Conservation (phyloP, 2,888 invertebrate genomes). For the Cephus pygmeus region DNA sequence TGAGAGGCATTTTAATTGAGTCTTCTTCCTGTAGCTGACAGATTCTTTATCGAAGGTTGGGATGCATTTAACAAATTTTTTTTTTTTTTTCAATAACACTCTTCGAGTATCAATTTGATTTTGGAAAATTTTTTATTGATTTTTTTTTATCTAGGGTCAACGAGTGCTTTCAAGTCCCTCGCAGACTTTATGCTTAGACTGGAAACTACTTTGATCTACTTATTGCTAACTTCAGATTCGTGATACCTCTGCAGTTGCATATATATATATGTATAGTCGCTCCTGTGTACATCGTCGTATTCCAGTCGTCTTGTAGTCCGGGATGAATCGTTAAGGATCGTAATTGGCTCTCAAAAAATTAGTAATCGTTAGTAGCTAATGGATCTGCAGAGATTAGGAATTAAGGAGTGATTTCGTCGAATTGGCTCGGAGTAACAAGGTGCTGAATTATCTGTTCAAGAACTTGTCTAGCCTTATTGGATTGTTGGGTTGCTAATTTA, state of each 20-base stretch:
- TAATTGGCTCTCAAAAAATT: constrained; percentile 45
- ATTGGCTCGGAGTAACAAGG: constrained; percentile 6
- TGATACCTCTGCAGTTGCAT: too few relatives aligned
- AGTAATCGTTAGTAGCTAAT: constrained; percentile 44
- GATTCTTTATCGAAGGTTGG: neutral
- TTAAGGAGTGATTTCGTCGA: constrained; percentile 31
- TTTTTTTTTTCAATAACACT: neutral
- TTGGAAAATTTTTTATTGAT: neutral
- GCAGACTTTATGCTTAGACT: neutral
- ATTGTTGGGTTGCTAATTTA: too few relatives aligned
- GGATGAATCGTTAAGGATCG: constrained; percentile 36
- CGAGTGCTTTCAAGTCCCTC: neutral
- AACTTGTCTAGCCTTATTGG: too few relatives aligned
- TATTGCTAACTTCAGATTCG: constrained; percentile 8
- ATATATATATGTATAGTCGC: too few relatives aligned
- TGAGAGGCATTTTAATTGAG: neutral
- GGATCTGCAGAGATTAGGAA: constrained; percentile 29
- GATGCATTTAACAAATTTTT: neutral
- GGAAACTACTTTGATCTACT: constrained; percentile 37
- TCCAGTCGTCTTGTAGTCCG: neutral
- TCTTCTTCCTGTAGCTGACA: neutral
- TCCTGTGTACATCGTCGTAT: neutral
- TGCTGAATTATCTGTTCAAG: too few relatives aligned
- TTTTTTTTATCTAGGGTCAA: neutral
- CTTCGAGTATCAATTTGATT: neutral